Conservation (phyloP, 23 tunicate species). For the Botrylloides violaceus region DNA sequence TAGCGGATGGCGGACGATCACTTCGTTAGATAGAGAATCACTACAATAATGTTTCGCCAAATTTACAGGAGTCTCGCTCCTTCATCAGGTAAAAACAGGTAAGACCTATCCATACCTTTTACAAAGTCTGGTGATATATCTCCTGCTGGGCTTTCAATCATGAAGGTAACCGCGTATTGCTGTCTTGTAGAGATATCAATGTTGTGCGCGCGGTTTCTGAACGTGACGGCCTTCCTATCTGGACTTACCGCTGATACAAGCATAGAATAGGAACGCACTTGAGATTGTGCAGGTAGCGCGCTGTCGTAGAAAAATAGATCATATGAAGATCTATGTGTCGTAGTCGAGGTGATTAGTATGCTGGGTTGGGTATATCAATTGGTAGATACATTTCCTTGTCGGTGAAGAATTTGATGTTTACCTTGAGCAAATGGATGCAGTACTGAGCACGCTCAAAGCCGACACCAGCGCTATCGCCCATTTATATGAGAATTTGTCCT, state of each 20-base stretch:
- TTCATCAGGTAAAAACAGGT: background rate
- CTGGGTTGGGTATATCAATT: too few relatives aligned
- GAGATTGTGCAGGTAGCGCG: slow-evolving; percentile 33
- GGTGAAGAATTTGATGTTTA: too few relatives aligned
- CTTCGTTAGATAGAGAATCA: too few relatives aligned
- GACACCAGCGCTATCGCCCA: too few relatives aligned
- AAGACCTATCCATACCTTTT: background rate
- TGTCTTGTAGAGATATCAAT: slow-evolving; percentile 27
- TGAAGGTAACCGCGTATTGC: slow-evolving; percentile 21
- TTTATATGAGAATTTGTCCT: too few relatives aligned
- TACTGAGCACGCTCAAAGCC: too few relatives aligned
- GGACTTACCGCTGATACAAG: slow-evolving; percentile 5
- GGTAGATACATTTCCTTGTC: too few relatives aligned
- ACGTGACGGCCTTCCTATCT: slow-evolving; percentile 28
- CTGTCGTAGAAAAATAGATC: slow-evolving; percentile 11
- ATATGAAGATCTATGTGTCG: background rate
- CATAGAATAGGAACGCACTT: slow-evolving; percentile 29
- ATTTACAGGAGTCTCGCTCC: too few relatives aligned
- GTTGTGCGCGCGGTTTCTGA: slow-evolving; percentile 21
- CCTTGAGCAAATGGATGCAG: too few relatives aligned
- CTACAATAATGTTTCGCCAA: too few relatives aligned
- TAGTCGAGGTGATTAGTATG: too few relatives aligned
- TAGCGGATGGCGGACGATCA: too few relatives aligned
- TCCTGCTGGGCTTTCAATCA: background rate
- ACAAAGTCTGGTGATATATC: background rate